These are phyloP conservation scores for Bettongia penicillata DNA, from an alignment of 2,113 vertebrate species.

Conservation along the genomic window DNA sequence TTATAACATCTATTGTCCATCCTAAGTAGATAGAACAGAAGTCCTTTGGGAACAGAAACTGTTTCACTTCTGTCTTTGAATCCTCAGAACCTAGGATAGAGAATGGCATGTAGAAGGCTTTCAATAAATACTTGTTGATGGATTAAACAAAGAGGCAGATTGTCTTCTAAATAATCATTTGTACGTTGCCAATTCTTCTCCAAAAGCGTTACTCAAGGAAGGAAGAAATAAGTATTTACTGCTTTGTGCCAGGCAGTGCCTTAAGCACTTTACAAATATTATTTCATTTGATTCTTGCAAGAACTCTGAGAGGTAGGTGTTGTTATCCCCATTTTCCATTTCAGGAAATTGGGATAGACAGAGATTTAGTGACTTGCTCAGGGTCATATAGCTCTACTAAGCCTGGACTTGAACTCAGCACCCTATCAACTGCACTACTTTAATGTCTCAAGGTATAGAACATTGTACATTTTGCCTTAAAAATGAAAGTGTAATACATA, in stretches of 20 bases:
- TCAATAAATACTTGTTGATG: not conserved
- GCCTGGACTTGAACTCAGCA: too few species aligned
- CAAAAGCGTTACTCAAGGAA: not conserved
- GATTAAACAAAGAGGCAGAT: not conserved
- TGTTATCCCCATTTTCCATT: not conserved
- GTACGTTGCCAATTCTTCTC: not conserved
- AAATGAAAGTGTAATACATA: not conserved
- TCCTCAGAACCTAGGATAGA: not conserved
- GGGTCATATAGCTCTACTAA: not conserved
- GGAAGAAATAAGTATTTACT: not conserved
- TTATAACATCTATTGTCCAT: not conserved
- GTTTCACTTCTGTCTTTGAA: not conserved
- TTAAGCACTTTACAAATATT: not conserved
- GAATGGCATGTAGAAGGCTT: not conserved
- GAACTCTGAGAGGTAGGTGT: not conserved
- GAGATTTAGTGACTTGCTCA: not conserved
- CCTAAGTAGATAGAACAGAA: not conserved
- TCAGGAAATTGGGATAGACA: not conserved
- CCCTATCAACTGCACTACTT: not conserved
- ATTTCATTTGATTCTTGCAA: not conserved
- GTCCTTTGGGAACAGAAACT: not conserved
- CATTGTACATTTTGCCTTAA: not conserved
- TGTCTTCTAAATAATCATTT: not conserved
- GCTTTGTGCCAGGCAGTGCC: not conserved
- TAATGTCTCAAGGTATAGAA: not conserved